Evolutionary conservation across 1,140 invertebrate genomes (phyloP).

Genomic region (Procambarus clarkii): DNA sequence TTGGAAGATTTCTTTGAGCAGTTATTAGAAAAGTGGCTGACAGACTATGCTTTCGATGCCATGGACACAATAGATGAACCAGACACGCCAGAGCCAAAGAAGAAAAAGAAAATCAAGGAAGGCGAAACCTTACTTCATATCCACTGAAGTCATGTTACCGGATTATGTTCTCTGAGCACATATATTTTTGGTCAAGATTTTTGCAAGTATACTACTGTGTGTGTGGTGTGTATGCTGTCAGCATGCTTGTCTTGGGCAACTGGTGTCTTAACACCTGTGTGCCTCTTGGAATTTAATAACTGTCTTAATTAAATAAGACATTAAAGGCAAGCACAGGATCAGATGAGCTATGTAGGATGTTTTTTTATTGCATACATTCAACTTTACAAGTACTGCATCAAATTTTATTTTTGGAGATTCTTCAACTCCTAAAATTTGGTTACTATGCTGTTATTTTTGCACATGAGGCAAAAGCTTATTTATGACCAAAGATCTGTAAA

Average conservation of each 20-base stretch:
- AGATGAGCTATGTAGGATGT: background rate
- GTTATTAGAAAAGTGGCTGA: slow-evolving; percentile 87
- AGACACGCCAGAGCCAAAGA: slow-evolving; percentile 66
- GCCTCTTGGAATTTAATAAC: background rate
- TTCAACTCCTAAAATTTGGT: background rate
- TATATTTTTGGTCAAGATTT: background rate
- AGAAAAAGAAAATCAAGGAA: slow-evolving; percentile 65
- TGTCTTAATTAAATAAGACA: background rate
- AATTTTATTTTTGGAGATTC: background rate
- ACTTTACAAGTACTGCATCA: background rate
- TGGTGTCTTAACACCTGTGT: background rate
- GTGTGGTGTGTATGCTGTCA: background rate
- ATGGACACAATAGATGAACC: slow-evolving; percentile 42
- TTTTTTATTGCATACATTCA: background rate
- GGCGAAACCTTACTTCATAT: slow-evolving; percentile 45
- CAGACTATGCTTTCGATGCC: slow-evolving; percentile 79
- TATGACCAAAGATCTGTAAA: background rate
- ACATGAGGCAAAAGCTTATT: background rate
- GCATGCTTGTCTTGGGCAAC: background rate
- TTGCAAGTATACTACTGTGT: background rate
- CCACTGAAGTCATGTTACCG: slow-evolving; percentile 35
- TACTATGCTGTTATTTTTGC: background rate
- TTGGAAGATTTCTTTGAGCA: slow-evolving; percentile 91
- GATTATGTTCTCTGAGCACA: background rate
- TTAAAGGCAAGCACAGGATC: background rate